A percentile compares a stretch with the other conserved stretches of the same genome.
These are phyloP conservation scores for Gallinago solitaria DNA, from an alignment of 2,797 vertebrate genomes.

Conservation along the genomic window DNA sequence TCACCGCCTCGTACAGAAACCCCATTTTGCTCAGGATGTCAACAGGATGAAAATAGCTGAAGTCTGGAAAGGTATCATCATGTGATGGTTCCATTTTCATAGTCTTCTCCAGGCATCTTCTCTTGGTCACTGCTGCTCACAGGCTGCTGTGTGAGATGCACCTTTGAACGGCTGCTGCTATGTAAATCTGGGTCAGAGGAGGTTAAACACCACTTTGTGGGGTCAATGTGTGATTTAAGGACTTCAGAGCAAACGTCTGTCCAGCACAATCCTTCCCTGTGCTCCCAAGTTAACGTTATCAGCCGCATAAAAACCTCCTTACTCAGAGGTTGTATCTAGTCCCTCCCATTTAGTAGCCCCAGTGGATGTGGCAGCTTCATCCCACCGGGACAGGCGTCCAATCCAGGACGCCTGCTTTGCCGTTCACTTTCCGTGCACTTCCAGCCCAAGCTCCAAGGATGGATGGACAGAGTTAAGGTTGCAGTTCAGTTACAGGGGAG, in stretches of 20 bases:
- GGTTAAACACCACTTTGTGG: not conserved
- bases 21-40: no score
- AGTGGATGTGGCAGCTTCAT: not conserved
- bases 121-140: not conserved
- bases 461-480: not conserved
- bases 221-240: not conserved
- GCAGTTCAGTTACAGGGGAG: not conserved
- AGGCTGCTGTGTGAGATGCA: not conserved
- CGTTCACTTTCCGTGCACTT: not conserved
- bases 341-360: not conserved
- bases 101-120: not conserved
- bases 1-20: not conserved
- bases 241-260: not conserved
- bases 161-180: not conserved
- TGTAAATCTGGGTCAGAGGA: not conserved
- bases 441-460: not conserved
- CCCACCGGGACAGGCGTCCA: fast-evolving
- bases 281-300: not conserved
- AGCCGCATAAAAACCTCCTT: not conserved
- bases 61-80: not conserved
- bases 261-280: not conserved
- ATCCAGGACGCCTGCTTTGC: not conserved
- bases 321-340: not conserved
- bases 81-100: fast-evolving
- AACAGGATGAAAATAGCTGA: not conserved